A percentile compares a stretch with the other conserved stretches of the same genome.
Evolutionary conservation across 2,113 vertebrate species (phyloP).

Genomic region (Phalacrocorax aristotelis): DNA sequence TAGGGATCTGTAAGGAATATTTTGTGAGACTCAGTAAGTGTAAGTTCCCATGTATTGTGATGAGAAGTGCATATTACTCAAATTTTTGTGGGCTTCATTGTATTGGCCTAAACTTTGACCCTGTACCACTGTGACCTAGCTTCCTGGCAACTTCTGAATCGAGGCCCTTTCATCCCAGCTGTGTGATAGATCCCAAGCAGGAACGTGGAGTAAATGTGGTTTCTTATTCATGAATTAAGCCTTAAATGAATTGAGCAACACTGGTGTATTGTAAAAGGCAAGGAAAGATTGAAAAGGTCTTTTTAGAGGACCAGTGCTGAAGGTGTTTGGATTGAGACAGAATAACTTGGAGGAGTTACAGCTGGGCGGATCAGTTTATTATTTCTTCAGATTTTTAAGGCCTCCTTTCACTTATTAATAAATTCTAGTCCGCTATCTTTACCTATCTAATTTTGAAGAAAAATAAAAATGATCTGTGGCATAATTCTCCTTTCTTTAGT

Average conservation of each 20-base stretch:
- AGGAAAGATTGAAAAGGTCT: slow-evolving; percentile 63
- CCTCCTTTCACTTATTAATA: slow-evolving; percentile 63
- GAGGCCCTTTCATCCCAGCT: slow-evolving; percentile 56
- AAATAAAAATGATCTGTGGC: slow-evolving; percentile 53
- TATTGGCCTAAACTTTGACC: slow-evolving; percentile 61
- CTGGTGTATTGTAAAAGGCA: slow-evolving; percentile 65
- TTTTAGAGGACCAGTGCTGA: slow-evolving; percentile 45
- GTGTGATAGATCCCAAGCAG: slow-evolving; percentile 52
- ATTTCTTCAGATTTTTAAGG: slow-evolving; percentile 64
- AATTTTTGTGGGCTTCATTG: slow-evolving; percentile 61
- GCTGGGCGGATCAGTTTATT: slow-evolving; percentile 62
- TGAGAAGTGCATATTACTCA: slow-evolving; percentile 49
- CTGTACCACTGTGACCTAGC: slow-evolving; percentile 34
- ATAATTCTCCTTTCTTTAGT: slow-evolving; percentile 40
- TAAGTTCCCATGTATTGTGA: slow-evolving; percentile 46
- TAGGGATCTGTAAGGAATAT: slow-evolving; percentile 13
- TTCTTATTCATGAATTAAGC: slow-evolving; percentile 66
- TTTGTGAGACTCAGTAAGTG: slow-evolving; percentile 6
- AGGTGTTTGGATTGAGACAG: slow-evolving; percentile 70
- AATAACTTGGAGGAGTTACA: slow-evolving; percentile 61
- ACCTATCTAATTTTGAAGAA: slow-evolving; percentile 50
- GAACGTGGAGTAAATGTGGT: slow-evolving; percentile 53
- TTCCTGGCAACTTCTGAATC: slow-evolving; percentile 63
- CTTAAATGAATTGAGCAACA: slow-evolving; percentile 66
- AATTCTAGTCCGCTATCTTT: slow-evolving; percentile 46